A percentile compares a stretch with the other conserved stretches of the same genome.
phyloP scores from a whole-genome alignment of 2,888 invertebrate species.

The Nomada flava region DNA sequence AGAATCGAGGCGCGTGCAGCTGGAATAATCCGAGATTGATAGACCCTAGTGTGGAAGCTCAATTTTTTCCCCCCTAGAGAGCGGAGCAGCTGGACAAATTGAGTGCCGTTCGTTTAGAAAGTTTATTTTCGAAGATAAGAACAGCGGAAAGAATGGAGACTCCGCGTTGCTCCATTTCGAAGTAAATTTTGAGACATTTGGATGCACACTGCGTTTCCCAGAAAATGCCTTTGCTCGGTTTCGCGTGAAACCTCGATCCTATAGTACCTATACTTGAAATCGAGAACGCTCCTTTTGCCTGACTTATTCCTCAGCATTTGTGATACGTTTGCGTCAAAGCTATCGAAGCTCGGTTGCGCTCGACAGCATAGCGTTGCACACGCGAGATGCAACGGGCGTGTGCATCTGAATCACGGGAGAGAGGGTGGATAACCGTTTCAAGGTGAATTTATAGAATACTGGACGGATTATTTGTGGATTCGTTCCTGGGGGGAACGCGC shows the following conservation, averaged over 20 bases:
- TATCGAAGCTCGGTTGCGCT: neutral
- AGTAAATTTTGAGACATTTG: neutral
- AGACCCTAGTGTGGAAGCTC: neutral
- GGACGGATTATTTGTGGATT: constrained; percentile 73
- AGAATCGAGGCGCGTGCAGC: neutral
- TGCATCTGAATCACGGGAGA: constrained; percentile 21
- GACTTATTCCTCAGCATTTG: neutral
- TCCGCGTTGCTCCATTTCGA: neutral
- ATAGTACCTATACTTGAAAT: neutral
- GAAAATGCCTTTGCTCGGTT: no score
- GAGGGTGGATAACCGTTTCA: constrained; percentile 70
- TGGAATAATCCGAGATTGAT: neutral
- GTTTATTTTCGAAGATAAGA: neutral
- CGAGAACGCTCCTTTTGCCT: neutral
- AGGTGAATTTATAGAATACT: constrained; percentile 75
- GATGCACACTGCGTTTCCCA: no score
- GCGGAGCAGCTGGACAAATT: neutral
- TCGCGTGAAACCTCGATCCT: no score
- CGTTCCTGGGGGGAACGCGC: constrained; percentile 44
- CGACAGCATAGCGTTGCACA: constrained; percentile 1
- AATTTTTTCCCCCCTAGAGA: neutral
- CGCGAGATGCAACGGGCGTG: constrained; percentile 27
- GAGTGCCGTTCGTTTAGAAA: neutral
- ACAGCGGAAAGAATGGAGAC: neutral
- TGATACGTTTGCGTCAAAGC: constrained; percentile 5